Base-by-base conservation (phyloP, 2,888 invertebrate species). In the Drosophila leonis region DNA sequence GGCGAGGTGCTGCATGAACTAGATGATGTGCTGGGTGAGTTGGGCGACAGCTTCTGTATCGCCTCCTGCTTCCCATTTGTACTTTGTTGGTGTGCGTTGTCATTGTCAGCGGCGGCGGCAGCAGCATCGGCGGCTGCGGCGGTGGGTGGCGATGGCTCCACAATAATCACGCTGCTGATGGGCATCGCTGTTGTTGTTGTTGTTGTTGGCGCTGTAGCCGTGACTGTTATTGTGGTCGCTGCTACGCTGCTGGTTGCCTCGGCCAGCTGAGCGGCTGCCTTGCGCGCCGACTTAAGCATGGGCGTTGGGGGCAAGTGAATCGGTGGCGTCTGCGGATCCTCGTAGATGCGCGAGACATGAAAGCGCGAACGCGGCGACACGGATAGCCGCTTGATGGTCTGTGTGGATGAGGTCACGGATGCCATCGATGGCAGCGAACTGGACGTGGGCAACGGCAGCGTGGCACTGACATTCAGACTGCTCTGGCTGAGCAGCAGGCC, bases 331-430 rank as follows among this genome's bases (percentile, higher is more conserved):
- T 91, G 84, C 6, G 92, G 92, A 84, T 92, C 92, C 78, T 92
- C 92, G 62, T 92, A 92, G 66, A 92, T 92, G 59, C 92, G 92
- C 42, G 88, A 90, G 20, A 92, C 92, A 64, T 91, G 89, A 72
- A 92, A 92, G 33, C 92, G 92, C 12, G 92, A 92, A 42, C 92
- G 91, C n/a, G 93, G 92, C 65, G 92, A 92, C n/a, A 86, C 84
- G 33, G 93, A 91, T 9, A 90, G 54, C 29, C 92, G 86, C 66
- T 92, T 92, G 13, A 92, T 75, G 8, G 93, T 92, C 80, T 93
- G 92, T 18, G 92, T 92, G 33, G 92, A 92, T 31, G 91, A 92
- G 3, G 92, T 91, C 13, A 88, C 88, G 9, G 88, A 82, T 20
- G 92, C 89, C 90, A 91, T 92, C 63, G 91, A 88, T 31, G 92